Percentiles rank a stretch among this genome's conserved stretches.
phyloP scores from a whole-genome alignment of 2,888 invertebrate genomes.

The Spilarctia lutea region DNA sequence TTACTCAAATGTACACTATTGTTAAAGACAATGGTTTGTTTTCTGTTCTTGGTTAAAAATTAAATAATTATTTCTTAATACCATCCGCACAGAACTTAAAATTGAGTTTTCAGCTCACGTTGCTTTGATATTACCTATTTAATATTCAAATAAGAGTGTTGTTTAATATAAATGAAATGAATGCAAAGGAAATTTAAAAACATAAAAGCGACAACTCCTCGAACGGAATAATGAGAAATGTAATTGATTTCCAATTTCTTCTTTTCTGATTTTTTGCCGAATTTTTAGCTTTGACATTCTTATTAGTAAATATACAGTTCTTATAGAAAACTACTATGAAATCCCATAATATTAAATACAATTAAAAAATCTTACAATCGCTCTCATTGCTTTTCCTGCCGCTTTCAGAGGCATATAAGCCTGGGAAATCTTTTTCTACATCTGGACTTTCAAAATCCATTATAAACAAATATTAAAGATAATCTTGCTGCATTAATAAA shows the following conservation, averaged over 20 bases:
- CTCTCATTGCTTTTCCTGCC: slow-evolving; percentile 93
- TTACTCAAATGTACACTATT: too few species aligned
- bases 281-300: not conserved
- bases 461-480: slow-evolving; percentile 17
- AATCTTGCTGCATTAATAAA: not conserved
- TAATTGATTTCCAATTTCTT: not conserved
- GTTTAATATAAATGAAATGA: not conserved
- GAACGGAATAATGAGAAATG: not conserved
- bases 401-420: slow-evolving; percentile 93
- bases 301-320: not conserved
- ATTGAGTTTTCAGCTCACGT: not conserved
- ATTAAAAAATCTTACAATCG: slow-evolving; percentile 89
- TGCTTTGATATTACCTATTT: not conserved
- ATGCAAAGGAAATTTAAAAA: not conserved
- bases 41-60: too few species aligned
- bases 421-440: slow-evolving; percentile 96
- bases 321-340: not conserved
- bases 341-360: not conserved
- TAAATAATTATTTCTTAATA: not conserved
- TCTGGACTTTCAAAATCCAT: slow-evolving; percentile 96
- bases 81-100: not conserved
- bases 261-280: not conserved
- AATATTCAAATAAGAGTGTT: not conserved
- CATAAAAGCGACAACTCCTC: not conserved
- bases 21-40: not conserved